phyloP scores from a whole-genome alignment of 2,797 vertebrate species.

The Etheostoma perlongum region DNA sequence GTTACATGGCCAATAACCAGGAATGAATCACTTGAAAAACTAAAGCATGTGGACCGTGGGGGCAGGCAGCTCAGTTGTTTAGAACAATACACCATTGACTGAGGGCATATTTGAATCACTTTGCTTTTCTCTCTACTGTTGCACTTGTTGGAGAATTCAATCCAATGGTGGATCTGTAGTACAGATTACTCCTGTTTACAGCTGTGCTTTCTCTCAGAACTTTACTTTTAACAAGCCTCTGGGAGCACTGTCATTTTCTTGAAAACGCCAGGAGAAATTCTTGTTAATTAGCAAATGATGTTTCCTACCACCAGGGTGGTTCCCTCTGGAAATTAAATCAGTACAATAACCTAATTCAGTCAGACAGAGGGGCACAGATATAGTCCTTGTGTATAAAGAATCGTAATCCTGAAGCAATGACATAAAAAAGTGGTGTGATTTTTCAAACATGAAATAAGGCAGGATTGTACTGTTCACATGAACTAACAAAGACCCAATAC shows the following conservation, averaged over 20 bases:
- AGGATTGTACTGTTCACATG: neutral
- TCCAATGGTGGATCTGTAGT: conserved; percentile 18
- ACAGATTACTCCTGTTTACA: conserved; percentile 66
- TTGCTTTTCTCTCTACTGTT: conserved; percentile 5
- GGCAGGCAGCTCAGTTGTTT: conserved; percentile 17
- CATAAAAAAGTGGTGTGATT: conserved; percentile 16
- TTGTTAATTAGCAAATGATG: conserved; percentile 80
- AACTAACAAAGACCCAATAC: neutral
- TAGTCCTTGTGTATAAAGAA: conserved; percentile 39
- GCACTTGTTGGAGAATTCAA: conserved; percentile 19
- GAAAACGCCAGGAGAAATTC: conserved; percentile 75
- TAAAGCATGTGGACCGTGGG: conserved; percentile 10
- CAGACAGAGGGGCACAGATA: conserved; percentile 48
- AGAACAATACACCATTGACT: neutral
- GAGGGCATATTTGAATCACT: conserved; percentile 7
- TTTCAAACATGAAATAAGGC: conserved; percentile 29
- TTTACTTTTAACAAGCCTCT: conserved; percentile 57
- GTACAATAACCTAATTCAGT: conserved; percentile 80
- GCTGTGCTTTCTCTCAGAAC: conserved; percentile 50
- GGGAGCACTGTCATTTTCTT: conserved; percentile 66
- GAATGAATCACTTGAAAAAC: neutral
- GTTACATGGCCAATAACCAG: conserved; percentile 3
- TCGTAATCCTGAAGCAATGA: conserved; percentile 21
- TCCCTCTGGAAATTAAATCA: conserved; percentile 81
- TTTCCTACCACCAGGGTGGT: conserved; percentile 68